Evolutionary conservation across 2,888 invertebrate genomes (phyloP), one percentile per base, ranked within the genome.

Genomic region (Allacma fusca): DNA sequence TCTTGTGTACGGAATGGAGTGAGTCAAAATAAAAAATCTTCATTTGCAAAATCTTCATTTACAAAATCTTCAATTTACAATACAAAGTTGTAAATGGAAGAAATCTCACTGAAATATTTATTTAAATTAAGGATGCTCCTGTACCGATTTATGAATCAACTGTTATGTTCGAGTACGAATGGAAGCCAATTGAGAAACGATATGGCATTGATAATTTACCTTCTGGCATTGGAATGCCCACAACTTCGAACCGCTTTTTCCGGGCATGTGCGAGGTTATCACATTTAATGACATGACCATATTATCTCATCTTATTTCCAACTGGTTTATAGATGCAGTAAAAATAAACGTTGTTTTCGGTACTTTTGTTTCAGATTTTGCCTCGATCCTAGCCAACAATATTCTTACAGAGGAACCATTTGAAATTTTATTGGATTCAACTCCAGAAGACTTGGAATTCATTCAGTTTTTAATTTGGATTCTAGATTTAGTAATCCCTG

Each of bases 391-490:
- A 4, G 24, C 65, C 19, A 68, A 78, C 44, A 80, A 80, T 23
- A 68, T 80, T 21, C 44, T 80, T 21, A 65, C 62, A 1, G 44
- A 64, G 1, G 50, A 78, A 1, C 57, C 74, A 13, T 67, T 78
- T 12, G 44, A 79, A 2, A 75, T 77, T 34, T 12, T 80, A 1
- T 57, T 83, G 16, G 80, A 82, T 57, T 79, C 80, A 0, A 79
- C 79, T 0, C 75, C 75, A 9, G 80, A 81, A 28, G 83, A 83
- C 43, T 75, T 81, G 65, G 81, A 83, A 62, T 62, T 83, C 13
- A 73, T 83, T 16, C 80, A 80, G 29, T 78, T 79, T 62, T n/a
- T 83, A 1, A 71, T 83, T 23, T 79, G 78, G 73, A 80, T 81
- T 75, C n/a, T 83, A 9, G 75, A 77, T 67, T 72, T 80, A 16